Evolutionary conservation across 1,140 invertebrate species (phyloP), one percentile per base, ranked within the genome.

Genomic region (Calycopis cecrops): DNA sequence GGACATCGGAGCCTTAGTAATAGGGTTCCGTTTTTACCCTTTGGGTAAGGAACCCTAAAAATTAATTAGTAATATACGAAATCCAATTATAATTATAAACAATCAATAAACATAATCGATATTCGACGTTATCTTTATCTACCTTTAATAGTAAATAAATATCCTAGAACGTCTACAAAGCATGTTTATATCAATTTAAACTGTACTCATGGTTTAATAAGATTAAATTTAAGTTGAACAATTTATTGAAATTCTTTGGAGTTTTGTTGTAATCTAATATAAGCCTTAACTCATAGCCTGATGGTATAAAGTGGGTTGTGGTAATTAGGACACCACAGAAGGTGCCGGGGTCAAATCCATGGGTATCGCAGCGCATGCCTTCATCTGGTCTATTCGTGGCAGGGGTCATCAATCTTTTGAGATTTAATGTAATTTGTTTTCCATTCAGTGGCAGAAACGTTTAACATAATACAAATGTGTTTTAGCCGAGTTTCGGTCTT

Each of bases 281-380:
- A 11, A 42, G 21, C 35, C 21, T 12, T 59, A 54, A 18, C 0
- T 0, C 7, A 7, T 42, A 4, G 3, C 0, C 1, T 48, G 58
- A 50, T n/a, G 37, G 52, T 37, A 4, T 33, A 37, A 47, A 48
- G 2, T 56, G 8, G 10, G 6, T 35, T 47, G 9, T 3, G 12
- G 11, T 6, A 44, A n/a, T 11, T 53, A 7, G 16, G 12, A 35
- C 14, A 44, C 40, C 40, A 44, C 40, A 44, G 44, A 49, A 40
- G 42, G 50, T 44, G 48, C 57, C 54, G 14, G 51, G 64, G 59
- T 60, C 64, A 60, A 48, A 59, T 62, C 63, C 56, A 57, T 38
- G 58, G 53, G 51, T 63, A 60, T 63, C 65, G 64, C 60, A 63
- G 62, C 64, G 62, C 60, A 63, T 61, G 62, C 65, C 54, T 67